Evolutionary conservation across 2,113 vertebrate genomes (phyloP), one percentile per base, ranked within the genome.

Genomic region (Geothlypis trichas): DNA sequence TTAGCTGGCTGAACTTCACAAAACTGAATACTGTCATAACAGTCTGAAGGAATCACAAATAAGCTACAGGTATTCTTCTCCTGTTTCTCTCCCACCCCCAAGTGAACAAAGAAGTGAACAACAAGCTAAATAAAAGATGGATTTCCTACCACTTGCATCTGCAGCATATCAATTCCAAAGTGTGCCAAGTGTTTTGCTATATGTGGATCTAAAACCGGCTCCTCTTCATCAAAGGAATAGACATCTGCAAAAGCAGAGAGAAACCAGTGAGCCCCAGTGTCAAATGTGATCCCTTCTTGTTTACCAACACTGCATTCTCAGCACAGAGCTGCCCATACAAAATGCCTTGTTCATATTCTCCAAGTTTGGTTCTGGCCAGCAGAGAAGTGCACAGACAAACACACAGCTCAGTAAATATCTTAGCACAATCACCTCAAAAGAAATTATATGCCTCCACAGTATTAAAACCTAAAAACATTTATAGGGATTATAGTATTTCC

Each of bases 161-260:
- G 99, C 57, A 99, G 98, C 99, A 99, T 99, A 94, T 99, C 99
- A 49, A 99, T 99, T 96, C 99, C 99, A 97, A 99, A 99, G 97
- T 99, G 99, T 37, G 98, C 98, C 95, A 99, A 98, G 94, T 99
- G 99, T 62, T 99, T 99, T 65, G 99, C 98, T 97, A 99, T 98
- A 23, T 99, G 98, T 0, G 99, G 99, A 87, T 99, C 99, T 97
- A 99, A 95, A 75, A 99, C 99, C 2, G 99, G 98, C 91, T 99
- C 99, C 95, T 99, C 99, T 97, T 99, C 99, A 93, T 99, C 99
- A 96, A 99, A 99, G 23, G 99, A 99, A 97, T 99, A 99, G 78
- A 99, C 98, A 98, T 99, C 99, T 99, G 93, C 42, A 95, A 89
- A 87, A 67, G n/a, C 31, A 96, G 90, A 94, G 93, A 84, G 88